Base-by-base conservation (phyloP, 2,888 invertebrate species). In the Bimastos eiseni region DNA sequence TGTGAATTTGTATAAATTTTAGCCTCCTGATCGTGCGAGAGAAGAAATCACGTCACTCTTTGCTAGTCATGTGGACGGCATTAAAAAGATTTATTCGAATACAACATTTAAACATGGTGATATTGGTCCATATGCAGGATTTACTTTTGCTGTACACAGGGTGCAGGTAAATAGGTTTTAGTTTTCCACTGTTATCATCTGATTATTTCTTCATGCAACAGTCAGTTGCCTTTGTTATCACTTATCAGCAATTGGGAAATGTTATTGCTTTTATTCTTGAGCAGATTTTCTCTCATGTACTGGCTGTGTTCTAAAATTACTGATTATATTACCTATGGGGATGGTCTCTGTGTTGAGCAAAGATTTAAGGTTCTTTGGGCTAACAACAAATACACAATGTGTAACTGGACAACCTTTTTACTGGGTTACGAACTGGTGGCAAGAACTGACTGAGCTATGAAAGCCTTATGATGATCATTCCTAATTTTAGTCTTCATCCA, bases 1-100 rank as follows among this genome's bases (percentile, higher is more conserved):
- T 30, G 15, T 70, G 34, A 11, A 49, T 70, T 49, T 89, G 36
- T 34, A n/a, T 91, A 90, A 44, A 55, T 92, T 93, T 34, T 92
- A 94, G 94, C 91, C 92, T 91, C 92, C 91, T 30, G 93, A 93
- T 15, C 90, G 98, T 95, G 98, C 98, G 3, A 96, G 98, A 92
- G 99, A 99, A 95, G 99, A 99, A 96, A 99, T 99, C 94, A 96
- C 98, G 92, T 98, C 98, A 0, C 96, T 99, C 93, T 99, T 99
- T 95, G 98, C 98, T 91, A 98, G 98, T 95, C 99, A 99, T 95
- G 98, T 99, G 11, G 93, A 93, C 33, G 99, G 99, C 83, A 98
- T 99, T 95, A 97, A 98, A 92, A 98, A 98, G 94, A 95, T 95
- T 86, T 95, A 95, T 91, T 92, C 92, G 21, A 91, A 92, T 37